Conservation (phyloP, 2,113 vertebrate species). For the Acanthochromis polyacanthus region DNA sequence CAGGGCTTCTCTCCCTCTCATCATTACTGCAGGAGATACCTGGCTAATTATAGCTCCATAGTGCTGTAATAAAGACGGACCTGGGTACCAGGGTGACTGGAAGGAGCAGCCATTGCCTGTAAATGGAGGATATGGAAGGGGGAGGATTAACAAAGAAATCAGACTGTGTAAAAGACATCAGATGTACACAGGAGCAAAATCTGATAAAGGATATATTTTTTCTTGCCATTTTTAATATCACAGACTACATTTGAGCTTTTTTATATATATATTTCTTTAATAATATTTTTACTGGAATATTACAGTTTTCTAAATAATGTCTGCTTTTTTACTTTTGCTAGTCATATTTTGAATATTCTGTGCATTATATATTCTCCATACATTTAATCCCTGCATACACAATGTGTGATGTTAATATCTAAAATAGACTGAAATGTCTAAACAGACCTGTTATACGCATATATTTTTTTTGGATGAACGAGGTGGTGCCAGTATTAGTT, state of each 20-base stretch:
- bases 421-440: constrained; percentile 8
- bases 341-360: constrained; percentile 1
- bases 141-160: constrained; percentile 41
- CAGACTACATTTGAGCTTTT: neutral
- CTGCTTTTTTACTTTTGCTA: neutral
- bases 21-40: constrained; percentile 72
- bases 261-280: neutral
- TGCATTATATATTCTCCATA: neutral
- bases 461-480: constrained; percentile 3
- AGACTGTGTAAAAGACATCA: neutral
- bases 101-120: constrained; percentile 32
- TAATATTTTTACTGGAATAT: constrained; percentile 3
- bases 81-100: constrained; percentile 55
- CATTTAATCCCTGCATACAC: constrained; percentile 2
- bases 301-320: neutral
- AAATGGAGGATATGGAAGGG: constrained; percentile 24
- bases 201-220: neutral
- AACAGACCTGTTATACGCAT: neutral
- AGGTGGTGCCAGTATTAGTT: constrained; percentile 36
- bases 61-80: constrained; percentile 60
- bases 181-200: neutral
- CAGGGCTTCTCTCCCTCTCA: constrained; percentile 60
- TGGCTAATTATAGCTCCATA: constrained; percentile 72
- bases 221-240: neutral
- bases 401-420: constrained; percentile 30